Conservation (phyloP, 2,113 vertebrate species). For the Chloroceryle aenea region DNA sequence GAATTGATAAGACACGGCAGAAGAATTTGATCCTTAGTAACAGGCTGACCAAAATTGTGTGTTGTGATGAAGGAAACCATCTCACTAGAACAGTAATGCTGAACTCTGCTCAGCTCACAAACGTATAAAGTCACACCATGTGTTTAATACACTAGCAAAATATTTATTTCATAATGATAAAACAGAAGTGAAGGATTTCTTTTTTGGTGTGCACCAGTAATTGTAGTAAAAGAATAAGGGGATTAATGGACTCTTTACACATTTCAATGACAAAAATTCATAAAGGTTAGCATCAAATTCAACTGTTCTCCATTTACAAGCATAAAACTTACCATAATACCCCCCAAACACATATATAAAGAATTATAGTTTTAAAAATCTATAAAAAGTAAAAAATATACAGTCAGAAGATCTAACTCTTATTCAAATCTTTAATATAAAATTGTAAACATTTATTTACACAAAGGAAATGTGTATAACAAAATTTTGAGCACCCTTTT, state of each 20-base stretch:
- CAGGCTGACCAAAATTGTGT: neutral
- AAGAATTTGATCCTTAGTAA: neutral
- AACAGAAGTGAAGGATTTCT: slow-evolving; percentile 81
- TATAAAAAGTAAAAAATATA: slow-evolving; percentile 92
- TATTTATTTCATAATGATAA: slow-evolving; percentile 85
- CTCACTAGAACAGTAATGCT: fast-evolving
- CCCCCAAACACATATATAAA: slow-evolving; percentile 83
- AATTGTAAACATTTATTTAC: slow-evolving; percentile 91
- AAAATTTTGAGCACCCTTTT: slow-evolving; percentile 81
- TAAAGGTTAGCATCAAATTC: slow-evolving; percentile 80
- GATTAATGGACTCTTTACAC: slow-evolving; percentile 81
- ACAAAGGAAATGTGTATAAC: slow-evolving; percentile 84
- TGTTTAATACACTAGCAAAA: slow-evolving; percentile 84
- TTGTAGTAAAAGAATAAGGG: slow-evolving; percentile 79
- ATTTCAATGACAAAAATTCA: slow-evolving; percentile 77
- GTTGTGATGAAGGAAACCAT: neutral
- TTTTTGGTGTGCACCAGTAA: slow-evolving; percentile 84
- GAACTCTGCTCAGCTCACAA: neutral
- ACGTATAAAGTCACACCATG: slow-evolving; percentile 39
- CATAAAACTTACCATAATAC: slow-evolving; percentile 79
- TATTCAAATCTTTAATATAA: slow-evolving; percentile 86
- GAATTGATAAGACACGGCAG: neutral
- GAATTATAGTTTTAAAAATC: slow-evolving; percentile 87
- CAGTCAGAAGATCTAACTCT: slow-evolving; percentile 85
- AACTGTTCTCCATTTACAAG: slow-evolving; percentile 80